Base-by-base conservation (phyloP, 23 tunicate genomes). In the Halocynthia aurantium region DNA sequence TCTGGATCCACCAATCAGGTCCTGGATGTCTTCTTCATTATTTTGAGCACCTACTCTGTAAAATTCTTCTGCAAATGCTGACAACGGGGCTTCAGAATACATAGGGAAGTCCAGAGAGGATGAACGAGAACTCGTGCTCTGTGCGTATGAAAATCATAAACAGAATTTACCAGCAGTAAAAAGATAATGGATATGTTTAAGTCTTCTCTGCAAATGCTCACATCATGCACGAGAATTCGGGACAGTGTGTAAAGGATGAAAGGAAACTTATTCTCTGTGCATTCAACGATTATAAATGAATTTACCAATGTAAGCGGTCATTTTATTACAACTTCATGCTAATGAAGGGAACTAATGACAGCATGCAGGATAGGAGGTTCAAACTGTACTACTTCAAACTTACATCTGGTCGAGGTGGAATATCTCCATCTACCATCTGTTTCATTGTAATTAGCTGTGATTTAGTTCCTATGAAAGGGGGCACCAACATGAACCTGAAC, bases 361-460 rank as follows among this genome's bases (percentile, higher is more conserved):
- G 31, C 70, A 20, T 49, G 31, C 70, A 65, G 9, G 70, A 10
- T 65, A 40, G 12, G 62, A 57, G 70, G 19, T 10, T 20, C 31
- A 65, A 65, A 5, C 70, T 65, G 49, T 67, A 67, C 17, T 19
- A 19, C n/a, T n/a, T 11, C 72, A 67, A n/a, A 67, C 72, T 44
- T 67, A 11, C 22, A 67, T 67, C 12, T 67, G 5, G 15, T 67
- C 78, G 13, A 49, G 44, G 44, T 31, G 44, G 44, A 31, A 31
- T 31, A 31, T 31, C 44, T 31, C 44, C 44, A 31, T 31, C 44
- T 31, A 31, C 56, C 20, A 74, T 22, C 57, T 54, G 31, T 44
- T 54, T 74, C 63, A 74, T 51, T 53, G 20, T 22, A 74, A 22
- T 18, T 22, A 54, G 78, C 9, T 74, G 78, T 15, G 78, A 74